These are phyloP conservation scores for Scaptomyza pallida DNA, from an alignment of 1,140 invertebrate species.

Conservation along the genomic window DNA sequence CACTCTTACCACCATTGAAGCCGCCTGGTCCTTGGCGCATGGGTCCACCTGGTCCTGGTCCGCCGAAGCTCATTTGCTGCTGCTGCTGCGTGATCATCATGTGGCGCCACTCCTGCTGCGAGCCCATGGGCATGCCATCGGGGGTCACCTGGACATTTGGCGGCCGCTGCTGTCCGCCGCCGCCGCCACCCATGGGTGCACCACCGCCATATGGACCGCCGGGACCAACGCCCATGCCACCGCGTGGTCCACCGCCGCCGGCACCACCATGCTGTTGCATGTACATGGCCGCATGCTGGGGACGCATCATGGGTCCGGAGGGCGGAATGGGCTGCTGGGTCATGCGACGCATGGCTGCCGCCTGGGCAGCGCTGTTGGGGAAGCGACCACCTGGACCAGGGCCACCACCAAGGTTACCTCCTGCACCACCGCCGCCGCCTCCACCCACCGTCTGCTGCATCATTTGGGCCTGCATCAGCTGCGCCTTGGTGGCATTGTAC, in stretches of 20 bases:
- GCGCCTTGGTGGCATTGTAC: slow-evolving; percentile 88
- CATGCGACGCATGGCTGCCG: slow-evolving; percentile 86
- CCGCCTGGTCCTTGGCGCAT: slow-evolving; percentile 88
- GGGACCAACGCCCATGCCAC: slow-evolving; percentile 84
- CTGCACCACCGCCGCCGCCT: slow-evolving; percentile 49
- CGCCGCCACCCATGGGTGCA: slow-evolving; percentile 34
- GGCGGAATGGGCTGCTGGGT: slow-evolving; percentile 88
- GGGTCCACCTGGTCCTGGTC: slow-evolving; percentile 76
- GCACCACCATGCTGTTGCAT: slow-evolving; percentile 84
- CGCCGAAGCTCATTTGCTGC: slow-evolving; percentile 86
- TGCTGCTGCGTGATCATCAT: slow-evolving; percentile 89
- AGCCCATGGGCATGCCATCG: slow-evolving; percentile 85
- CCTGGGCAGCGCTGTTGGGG: slow-evolving; percentile 84
- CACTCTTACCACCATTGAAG: slow-evolving; percentile 86
- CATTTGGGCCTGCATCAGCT: slow-evolving; percentile 86
- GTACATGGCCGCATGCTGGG: slow-evolving; percentile 85
- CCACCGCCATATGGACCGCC: slow-evolving; percentile 81
- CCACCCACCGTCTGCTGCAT: slow-evolving; percentile 84
- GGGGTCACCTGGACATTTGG: slow-evolving; percentile 85
- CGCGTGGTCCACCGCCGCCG: slow-evolving; percentile 64
- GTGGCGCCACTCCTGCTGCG: slow-evolving; percentile 88
- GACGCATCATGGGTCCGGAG: slow-evolving; percentile 89
- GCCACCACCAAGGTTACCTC: slow-evolving; percentile 37
- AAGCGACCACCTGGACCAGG: slow-evolving; percentile 84
- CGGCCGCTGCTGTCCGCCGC: slow-evolving; percentile 83